phyloP scores from a whole-genome alignment of 2,888 invertebrate species.

The Coleophora flavipennella region DNA sequence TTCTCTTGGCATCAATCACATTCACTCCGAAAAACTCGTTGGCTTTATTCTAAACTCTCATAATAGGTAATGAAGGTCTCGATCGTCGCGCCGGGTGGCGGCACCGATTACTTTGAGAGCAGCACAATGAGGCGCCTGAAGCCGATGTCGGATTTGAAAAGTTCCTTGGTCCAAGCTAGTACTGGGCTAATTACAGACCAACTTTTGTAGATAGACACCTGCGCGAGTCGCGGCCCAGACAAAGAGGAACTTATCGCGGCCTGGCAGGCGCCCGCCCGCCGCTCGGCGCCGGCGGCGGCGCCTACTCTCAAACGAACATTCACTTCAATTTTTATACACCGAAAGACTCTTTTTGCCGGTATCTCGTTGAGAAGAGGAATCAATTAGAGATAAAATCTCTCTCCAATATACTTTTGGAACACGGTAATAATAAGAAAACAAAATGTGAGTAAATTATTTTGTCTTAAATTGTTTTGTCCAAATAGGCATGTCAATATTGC shows the following conservation, averaged over 20 bases:
- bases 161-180: slow-evolving; percentile 63
- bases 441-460: slow-evolving; percentile 16
- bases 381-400: slow-evolving; percentile 41
- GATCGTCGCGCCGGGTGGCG: slow-evolving; percentile 59
- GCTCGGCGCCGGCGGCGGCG: no score
- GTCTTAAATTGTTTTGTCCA: neutral
- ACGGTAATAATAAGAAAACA: slow-evolving; percentile 30
- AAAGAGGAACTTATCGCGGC: slow-evolving; percentile 67
- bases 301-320: slow-evolving; percentile 28
- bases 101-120: slow-evolving; percentile 66
- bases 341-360: slow-evolving; percentile 32
- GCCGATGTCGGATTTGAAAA: slow-evolving; percentile 65
- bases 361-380: slow-evolving; percentile 24
- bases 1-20: slow-evolving; percentile 70
- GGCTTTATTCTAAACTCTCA: slow-evolving; percentile 73
- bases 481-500: neutral
- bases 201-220: slow-evolving; percentile 72
- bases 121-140: slow-evolving; percentile 64
- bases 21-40: slow-evolving; percentile 71
- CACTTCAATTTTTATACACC: slow-evolving; percentile 26
- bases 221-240: slow-evolving; percentile 62
- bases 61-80: slow-evolving; percentile 71
- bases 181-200: slow-evolving; percentile 66
- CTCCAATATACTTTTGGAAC: slow-evolving; percentile 49
- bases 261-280: slow-evolving; percentile 42